Evolutionary conservation across 2,797 vertebrate species (phyloP).

Genomic region (Presbytis comata): DNA sequence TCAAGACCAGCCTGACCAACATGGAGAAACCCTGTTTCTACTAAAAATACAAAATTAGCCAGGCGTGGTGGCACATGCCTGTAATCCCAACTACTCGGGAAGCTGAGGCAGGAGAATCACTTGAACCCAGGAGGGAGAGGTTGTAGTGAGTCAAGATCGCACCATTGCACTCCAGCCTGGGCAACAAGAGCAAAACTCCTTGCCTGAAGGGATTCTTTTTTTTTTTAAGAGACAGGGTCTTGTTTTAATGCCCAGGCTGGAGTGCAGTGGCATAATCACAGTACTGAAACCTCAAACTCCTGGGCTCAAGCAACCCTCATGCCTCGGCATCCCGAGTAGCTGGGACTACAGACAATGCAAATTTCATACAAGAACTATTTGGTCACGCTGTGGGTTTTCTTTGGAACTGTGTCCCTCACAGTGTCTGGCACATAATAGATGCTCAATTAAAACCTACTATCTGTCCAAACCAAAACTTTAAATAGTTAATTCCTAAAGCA

Average conservation of each 20-base stretch:
- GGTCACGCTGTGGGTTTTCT: conserved; percentile 18
- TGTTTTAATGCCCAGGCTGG: background rate
- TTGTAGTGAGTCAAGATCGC: too few species aligned
- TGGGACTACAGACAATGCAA: background rate
- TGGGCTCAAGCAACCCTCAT: background rate
- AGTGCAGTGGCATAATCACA: background rate
- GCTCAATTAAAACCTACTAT: conserved; percentile 34
- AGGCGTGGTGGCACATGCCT: too few species aligned
- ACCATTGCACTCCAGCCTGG: too few species aligned
- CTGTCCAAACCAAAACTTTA: conserved; percentile 46
- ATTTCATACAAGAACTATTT: conserved; percentile 37
- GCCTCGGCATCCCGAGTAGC: background rate
- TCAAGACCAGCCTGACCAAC: too few species aligned
- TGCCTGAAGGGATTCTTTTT: background rate
- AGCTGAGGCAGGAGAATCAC: too few species aligned
- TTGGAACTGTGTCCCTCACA: background rate
- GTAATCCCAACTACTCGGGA: too few species aligned
- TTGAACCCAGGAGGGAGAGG: too few species aligned
- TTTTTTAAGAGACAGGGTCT: background rate
- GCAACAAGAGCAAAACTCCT: too few species aligned
- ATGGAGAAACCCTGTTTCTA: too few species aligned
- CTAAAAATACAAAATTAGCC: too few species aligned
- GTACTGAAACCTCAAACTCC: background rate
- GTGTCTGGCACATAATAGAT: conserved; percentile 5
- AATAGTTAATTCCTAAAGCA: conserved; percentile 58